A percentile compares a stretch with the other conserved stretches of the same genome.
Conservation (phyloP, 2,797 vertebrate species). For the Vireo griseus region DNA sequence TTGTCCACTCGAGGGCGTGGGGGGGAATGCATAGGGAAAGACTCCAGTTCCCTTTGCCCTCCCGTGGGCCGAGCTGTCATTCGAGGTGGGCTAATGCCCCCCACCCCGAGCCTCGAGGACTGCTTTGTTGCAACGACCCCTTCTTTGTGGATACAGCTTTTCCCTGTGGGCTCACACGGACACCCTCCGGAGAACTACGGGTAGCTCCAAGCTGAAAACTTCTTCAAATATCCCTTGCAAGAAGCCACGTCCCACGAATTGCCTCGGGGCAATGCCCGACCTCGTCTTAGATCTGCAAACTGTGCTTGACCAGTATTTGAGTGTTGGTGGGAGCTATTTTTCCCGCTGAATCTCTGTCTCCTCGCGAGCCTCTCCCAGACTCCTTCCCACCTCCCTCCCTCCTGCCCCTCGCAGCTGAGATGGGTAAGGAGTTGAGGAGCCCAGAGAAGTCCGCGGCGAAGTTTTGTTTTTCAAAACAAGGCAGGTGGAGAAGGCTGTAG, state of each 20-base stretch:
- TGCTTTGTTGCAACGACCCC: neutral
- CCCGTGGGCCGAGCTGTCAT: neutral
- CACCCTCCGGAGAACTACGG: neutral
- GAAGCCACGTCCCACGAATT: neutral
- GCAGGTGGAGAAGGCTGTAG: neutral
- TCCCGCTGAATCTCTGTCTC: neutral
- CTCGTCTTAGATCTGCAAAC: neutral
- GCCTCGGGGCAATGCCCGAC: neutral
- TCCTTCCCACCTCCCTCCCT: neutral
- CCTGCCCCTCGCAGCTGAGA: neutral
- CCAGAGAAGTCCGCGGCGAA: neutral
- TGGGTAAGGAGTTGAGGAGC: neutral
- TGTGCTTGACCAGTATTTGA: neutral
- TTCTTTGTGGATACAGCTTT: neutral
- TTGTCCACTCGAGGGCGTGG: neutral
- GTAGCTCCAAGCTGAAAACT: neutral
- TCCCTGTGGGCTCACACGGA: neutral
- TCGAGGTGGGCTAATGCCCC: neutral
- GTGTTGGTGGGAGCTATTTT: neutral
- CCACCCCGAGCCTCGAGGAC: neutral
- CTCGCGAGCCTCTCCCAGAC: fast-evolving
- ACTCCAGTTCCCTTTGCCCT: neutral
- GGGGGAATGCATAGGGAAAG: neutral
- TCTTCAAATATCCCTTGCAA: neutral
- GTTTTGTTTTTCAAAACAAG: constrained; percentile 1